Base-by-base conservation (phyloP, 2,113 vertebrate genomes). In the Caranx ignobilis region DNA sequence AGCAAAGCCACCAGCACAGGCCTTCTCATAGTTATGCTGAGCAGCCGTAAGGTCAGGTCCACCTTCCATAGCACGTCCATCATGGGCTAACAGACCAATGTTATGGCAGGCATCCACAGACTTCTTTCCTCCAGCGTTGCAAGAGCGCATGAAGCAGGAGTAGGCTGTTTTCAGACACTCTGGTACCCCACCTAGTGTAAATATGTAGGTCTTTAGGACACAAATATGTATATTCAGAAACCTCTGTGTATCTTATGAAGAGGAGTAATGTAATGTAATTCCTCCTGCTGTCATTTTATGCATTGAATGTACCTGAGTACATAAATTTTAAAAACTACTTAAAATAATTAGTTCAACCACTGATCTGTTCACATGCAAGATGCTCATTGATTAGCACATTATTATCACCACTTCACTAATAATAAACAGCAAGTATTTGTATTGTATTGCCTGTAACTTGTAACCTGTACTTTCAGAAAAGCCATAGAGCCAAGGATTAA, bases 21-120 rank as follows among this genome's bases (percentile, higher is more conserved):
- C 97, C 88, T 94, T 97, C 43, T 94, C 94, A 45, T 98, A 99
- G 88, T 96, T 97, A 87, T 96, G 93, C 56, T 90, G 95, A 66
- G 97, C 97, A 0, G 63, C 73, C 3, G 45, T 34, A 0, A 91
- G 71, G 75, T 99, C 93, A 0, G 96, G 88, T 57, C 91, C 92
- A 3, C 91, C 92, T 0, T 93, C 95, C 56, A 90, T 31, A 35
- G 94, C 91, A 71, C 92, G 94, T 31, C 97, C 98, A 0, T 97
- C 96, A 0, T 97, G 96, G 50, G 94, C 94, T 72, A 99, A 81
- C 57, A 98, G 91, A 26, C 95, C 98, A 3, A 95, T 94, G 0
- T 95, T 98, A 65, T 99, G 98, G 88, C 98, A 99, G 0, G 96
- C 96, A 0, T 98, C 96, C 5, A 88, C 32, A 10, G 97, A 97